Conservation (phyloP, 1,140 invertebrate species). For the Oryctes rhinoceros region DNA sequence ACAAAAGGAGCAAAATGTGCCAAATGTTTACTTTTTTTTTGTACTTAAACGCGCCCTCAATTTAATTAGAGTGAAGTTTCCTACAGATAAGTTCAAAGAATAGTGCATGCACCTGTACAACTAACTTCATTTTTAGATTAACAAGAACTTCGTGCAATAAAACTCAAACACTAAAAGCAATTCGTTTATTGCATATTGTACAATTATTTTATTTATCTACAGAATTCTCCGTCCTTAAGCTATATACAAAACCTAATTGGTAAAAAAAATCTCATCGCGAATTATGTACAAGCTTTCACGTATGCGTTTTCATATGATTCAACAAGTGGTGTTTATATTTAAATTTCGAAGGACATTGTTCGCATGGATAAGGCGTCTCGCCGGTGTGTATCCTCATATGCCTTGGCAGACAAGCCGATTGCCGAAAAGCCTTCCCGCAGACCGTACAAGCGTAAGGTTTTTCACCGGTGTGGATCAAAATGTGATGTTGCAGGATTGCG, state of each 20-base stretch:
- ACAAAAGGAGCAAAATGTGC: too few relatives aligned
- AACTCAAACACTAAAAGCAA: not conserved
- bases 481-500: conserved; percentile 48
- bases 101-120: too few relatives aligned
- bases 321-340: conserved; percentile 19
- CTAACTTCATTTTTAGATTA: too few relatives aligned
- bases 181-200: not conserved
- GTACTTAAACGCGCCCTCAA: too few relatives aligned
- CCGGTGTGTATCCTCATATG: conserved; percentile 73
- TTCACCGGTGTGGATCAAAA: conserved; percentile 56
- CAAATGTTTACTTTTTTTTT: too few relatives aligned
- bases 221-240: not conserved
- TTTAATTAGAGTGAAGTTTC: too few relatives aligned
- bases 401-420: conserved; percentile 69
- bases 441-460: conserved; percentile 56
- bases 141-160: not conserved
- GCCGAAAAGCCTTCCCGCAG: conserved; percentile 64
- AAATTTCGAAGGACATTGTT: conserved; percentile 35
- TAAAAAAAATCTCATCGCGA: not conserved
- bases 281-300: not conserved
- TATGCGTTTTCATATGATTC: conserved; percentile 25
- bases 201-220: too few relatives aligned
- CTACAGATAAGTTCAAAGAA: too few relatives aligned
- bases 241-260: not conserved
- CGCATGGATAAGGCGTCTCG: conserved; percentile 47